Base-by-base conservation (phyloP, 64 coral and sea anemone genomes). In the Dendrophyllia cribrosa region DNA sequence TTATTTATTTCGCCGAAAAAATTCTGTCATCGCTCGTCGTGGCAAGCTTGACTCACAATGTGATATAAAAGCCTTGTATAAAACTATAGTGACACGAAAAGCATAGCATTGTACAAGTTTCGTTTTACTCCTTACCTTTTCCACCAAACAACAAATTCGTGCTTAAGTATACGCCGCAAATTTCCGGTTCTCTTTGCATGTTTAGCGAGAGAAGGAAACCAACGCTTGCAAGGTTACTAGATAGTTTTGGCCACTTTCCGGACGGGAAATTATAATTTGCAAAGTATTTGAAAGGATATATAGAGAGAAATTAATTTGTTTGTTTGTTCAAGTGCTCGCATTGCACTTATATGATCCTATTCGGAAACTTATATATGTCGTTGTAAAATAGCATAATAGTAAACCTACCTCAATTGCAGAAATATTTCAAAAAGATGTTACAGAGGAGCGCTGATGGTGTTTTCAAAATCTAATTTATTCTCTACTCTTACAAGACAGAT, bases 211-310 rank as follows among this genome's bases (percentile, higher is more conserved):
- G 77, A 62, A 80, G 77, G 77, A 80, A 84, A 51, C 60, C 65
- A 84, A 84, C 80, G 62, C 17, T 68, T 17, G 60, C 80, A 84
- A n/a, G 45, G 43, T 84, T 84, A 25, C 60, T n/a, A 66, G 14
- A 50, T 20, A 50, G n/a, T 63, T 84, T 67, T 48, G 19, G 59
- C 17, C 43, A 84, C 62, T 84, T 84, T 84, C 80, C 80, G 80
- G 62, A 84, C 43, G 80, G 80, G 80, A 84, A 84, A 63, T 67
- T 10, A 67, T 84, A 50, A 84, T 84, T 84, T 45, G 60, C 61
- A n/a, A 84, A 84, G 44, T 65, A 48, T 84, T 84, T 84, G 80
- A 68, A 84, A 47, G 10, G 26, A 67, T 84, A 51, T 34, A 34
- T 66, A 65, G 60, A 51, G 60, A 52, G 43, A 84, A 46, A 51